Evolutionary conservation across 1,140 invertebrate species (phyloP).

Genomic region (Samia ricini): DNA sequence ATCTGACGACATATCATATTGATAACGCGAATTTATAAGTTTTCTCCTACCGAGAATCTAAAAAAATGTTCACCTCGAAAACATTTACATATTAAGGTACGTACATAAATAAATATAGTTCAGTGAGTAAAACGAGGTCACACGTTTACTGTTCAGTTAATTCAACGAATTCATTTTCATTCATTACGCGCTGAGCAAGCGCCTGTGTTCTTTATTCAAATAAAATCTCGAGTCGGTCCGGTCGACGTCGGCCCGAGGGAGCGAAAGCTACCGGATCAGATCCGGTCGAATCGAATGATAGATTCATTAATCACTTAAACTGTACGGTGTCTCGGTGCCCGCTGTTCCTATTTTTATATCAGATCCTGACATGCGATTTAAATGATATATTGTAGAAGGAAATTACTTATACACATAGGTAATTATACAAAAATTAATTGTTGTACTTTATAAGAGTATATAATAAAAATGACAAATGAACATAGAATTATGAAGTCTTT

Average conservation of each 20-base stretch:
- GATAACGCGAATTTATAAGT: too few species aligned
- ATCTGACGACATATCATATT: too few species aligned
- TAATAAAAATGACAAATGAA: too few species aligned
- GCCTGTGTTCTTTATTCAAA: background rate
- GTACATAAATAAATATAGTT: too few species aligned
- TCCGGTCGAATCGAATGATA: constrained; percentile 40
- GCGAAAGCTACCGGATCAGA: constrained; percentile 50
- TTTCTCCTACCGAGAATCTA: too few species aligned
- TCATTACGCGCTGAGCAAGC: background rate
- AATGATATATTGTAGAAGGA: background rate
- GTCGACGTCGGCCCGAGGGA: constrained; percentile 33
- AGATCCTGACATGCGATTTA: background rate
- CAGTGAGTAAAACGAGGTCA: background rate
- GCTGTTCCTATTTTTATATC: background rate
- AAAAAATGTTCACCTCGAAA: too few species aligned
- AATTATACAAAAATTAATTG: background rate
- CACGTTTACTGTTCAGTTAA: background rate
- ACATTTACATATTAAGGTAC: too few species aligned
- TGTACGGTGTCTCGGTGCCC: background rate
- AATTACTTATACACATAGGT: background rate
- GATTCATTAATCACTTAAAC: constrained; percentile 49
- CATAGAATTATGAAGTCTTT: too few species aligned
- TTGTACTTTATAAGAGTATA: background rate
- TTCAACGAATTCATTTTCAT: background rate
- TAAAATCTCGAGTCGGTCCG: background rate